These are phyloP conservation scores for Malacoraja senta DNA, from an alignment of 2,797 vertebrate genomes.

Conservation along the genomic window DNA sequence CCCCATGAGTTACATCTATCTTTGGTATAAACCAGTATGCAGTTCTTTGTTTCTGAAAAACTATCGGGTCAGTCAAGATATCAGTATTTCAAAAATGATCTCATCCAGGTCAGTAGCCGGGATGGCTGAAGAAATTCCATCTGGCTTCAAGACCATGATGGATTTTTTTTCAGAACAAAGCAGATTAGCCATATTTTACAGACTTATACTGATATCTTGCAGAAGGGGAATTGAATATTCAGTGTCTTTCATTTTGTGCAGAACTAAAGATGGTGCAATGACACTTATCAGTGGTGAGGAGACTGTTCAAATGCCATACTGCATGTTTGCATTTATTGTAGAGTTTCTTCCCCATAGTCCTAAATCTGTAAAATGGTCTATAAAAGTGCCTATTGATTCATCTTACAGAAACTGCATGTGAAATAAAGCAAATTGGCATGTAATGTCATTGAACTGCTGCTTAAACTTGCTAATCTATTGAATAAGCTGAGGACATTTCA, in stretches of 20 bases:
- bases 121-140: neutral
- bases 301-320: neutral
- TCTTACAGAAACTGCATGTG: constrained; percentile 35
- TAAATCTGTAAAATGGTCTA: constrained; percentile 8
- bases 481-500: constrained; percentile 25
- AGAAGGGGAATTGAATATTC: neutral
- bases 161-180: neutral
- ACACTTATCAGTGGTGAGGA: neutral
- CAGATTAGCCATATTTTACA: neutral
- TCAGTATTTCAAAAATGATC: neutral
- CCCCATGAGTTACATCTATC: no score
- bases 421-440: constrained; percentile 23
- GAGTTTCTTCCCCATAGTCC: constrained; percentile 26
- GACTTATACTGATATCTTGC: constrained; percentile 4
- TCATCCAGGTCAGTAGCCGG: neutral
- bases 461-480: constrained; percentile 33
- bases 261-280: constrained; percentile 27
- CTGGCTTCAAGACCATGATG: neutral
- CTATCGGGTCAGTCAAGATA: neutral
- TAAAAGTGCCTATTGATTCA: constrained; percentile 22
- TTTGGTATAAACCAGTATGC: no score
- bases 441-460: neutral
- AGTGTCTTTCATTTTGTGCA: constrained; percentile 12
- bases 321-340: constrained; percentile 18
- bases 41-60: neutral